Percentiles rank a stretch among this genome's conserved stretches.
Conservation (phyloP, 2,888 invertebrate genomes). For the Caenorhabditis virilis region DNA sequence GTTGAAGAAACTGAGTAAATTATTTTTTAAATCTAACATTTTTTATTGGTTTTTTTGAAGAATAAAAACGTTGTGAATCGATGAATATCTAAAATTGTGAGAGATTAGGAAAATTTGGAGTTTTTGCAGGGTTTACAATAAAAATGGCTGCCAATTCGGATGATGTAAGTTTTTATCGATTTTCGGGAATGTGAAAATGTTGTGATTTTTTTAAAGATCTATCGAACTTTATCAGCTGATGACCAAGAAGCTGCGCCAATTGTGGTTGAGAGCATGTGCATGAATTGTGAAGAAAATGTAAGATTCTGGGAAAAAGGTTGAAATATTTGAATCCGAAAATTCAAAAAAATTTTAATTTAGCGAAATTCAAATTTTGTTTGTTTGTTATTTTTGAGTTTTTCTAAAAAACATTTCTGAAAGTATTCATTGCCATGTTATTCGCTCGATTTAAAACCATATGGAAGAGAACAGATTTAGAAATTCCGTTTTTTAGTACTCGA, state of each 20-base stretch:
- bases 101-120: background rate
- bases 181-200: background rate
- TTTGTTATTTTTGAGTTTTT: no score
- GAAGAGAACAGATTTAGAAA: no score
- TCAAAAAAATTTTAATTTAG: no score
- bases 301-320: conserved; percentile 4
- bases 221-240: conserved; percentile 43
- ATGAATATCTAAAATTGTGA: background rate
- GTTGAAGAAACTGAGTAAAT: no score
- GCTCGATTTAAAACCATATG: no score
- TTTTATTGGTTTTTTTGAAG: background rate
- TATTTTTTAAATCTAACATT: background rate
- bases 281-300: conserved; percentile 65
- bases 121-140: background rate
- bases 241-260: conserved; percentile 55
- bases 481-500: no score
- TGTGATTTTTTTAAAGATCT: conserved; percentile 25
- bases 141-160: conserved; percentile 49
- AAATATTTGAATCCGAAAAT: no score
- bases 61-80: background rate
- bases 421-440: background rate
- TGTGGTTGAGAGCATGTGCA: conserved; percentile 66
- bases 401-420: background rate
- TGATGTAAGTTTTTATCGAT: conserved; percentile 32
- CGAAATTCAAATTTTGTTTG: no score